Percentiles rank a stretch among this genome's conserved stretches.
phyloP scores from a whole-genome alignment of 2,113 vertebrate species.

The Sorex fumeus region DNA sequence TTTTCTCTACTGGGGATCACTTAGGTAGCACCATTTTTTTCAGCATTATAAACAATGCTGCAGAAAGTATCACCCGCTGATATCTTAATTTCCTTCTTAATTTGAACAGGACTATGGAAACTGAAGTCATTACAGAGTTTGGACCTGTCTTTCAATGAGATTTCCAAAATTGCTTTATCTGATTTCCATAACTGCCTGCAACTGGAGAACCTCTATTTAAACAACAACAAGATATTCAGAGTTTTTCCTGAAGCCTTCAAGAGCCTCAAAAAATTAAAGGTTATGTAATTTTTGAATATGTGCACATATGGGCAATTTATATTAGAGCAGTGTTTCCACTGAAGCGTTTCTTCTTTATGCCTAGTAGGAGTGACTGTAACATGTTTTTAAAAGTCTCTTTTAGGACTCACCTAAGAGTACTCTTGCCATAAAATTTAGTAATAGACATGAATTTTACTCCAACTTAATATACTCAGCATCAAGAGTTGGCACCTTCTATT shows the following conservation, averaged over 20 bases:
- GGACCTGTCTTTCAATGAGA: slow-evolving; percentile 91
- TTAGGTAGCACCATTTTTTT: not conserved
- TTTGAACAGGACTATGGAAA: slow-evolving; percentile 84
- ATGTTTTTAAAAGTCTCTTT: not conserved
- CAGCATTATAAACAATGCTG: no score
- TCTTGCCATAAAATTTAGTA: slow-evolving; percentile 14
- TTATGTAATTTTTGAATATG: slow-evolving; percentile 77
- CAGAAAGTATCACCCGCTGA: not conserved
- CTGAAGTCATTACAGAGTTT: slow-evolving; percentile 89
- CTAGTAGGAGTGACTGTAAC: not conserved
- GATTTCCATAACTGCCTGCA: slow-evolving; percentile 89
- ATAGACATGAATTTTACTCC: not conserved
- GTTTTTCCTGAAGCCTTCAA: slow-evolving; percentile 91
- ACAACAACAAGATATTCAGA: slow-evolving; percentile 90
- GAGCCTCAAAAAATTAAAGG: slow-evolving; percentile 90
- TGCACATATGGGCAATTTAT: not conserved
- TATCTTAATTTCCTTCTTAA: slow-evolving; percentile 48
- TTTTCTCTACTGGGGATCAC: not conserved
- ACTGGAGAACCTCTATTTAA: slow-evolving; percentile 90
- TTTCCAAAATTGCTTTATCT: slow-evolving; percentile 84
- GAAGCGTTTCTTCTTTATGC: not conserved
- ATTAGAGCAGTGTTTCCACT: slow-evolving; percentile 16
- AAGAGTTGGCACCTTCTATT: slow-evolving; percentile 25
- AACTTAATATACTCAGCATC: not conserved
- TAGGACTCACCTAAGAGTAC: slow-evolving; percentile 36